Conservation (phyloP, 2,113 vertebrate genomes). For the Triplophysa tibetana region DNA sequence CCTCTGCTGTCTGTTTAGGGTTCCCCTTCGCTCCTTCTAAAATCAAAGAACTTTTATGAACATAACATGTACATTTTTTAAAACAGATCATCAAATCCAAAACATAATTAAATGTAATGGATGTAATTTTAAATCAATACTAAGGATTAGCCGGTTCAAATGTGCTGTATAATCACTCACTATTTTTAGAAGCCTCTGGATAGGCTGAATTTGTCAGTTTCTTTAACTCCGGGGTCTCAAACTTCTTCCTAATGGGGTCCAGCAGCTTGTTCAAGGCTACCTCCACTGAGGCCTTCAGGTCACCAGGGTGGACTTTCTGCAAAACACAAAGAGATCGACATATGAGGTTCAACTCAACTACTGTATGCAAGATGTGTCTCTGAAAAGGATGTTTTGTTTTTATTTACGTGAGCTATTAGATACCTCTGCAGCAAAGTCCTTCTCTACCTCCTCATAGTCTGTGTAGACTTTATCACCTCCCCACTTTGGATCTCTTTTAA, state of each 20-base stretch:
- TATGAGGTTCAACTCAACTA: background rate
- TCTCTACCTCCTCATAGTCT: constrained; percentile 82
- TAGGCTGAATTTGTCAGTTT: constrained; percentile 84
- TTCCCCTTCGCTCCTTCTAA: constrained; percentile 78
- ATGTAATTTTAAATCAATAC: background rate
- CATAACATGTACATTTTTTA: no score
- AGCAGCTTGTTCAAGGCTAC: constrained; percentile 86
- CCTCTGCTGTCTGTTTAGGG: constrained; percentile 73
- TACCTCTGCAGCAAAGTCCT: constrained; percentile 92
- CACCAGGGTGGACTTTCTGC: constrained; percentile 90
- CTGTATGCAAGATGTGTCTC: background rate
- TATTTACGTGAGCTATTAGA: background rate
- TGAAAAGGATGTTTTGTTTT: background rate
- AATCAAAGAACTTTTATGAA: constrained; percentile 4
- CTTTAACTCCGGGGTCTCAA: constrained; percentile 82
- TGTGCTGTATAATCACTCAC: constrained; percentile 71
- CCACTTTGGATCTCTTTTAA: constrained; percentile 90
- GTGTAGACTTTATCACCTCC: constrained; percentile 94
- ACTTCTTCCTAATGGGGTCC: constrained; percentile 94
- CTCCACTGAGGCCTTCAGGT: constrained; percentile 94
- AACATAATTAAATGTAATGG: no score
- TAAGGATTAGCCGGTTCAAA: no score
- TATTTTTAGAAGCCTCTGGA: constrained; percentile 82
- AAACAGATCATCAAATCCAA: no score
- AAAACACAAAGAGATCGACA: background rate